phyloP scores from a whole-genome alignment of 2,797 vertebrate genomes.

The Rhabdophis nuchalis region DNA sequence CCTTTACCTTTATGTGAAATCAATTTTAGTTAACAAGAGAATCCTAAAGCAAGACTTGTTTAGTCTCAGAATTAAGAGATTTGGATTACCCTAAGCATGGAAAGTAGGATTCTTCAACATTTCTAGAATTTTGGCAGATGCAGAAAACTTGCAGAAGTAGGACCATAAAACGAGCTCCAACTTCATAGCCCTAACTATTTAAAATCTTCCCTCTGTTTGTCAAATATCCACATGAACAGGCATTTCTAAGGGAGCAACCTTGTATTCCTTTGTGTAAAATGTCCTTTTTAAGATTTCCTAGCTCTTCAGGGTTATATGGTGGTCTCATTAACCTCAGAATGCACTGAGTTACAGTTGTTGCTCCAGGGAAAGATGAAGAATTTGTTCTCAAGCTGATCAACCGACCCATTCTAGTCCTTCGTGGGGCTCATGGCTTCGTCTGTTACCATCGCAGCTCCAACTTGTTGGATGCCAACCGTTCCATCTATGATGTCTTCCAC shows the following conservation, averaged over 20 bases:
- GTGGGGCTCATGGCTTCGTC: conserved; percentile 91
- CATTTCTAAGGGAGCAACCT: not conserved
- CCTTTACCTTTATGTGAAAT: not conserved
- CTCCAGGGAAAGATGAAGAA: conserved; percentile 85
- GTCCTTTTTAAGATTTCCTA: not conserved
- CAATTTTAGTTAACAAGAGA: not conserved
- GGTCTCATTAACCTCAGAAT: not conserved
- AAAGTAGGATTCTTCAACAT: not conserved
- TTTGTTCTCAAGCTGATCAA: conserved; percentile 91
- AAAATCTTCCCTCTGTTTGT: not conserved
- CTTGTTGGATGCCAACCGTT: conserved; percentile 90
- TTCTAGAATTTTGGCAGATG: not conserved
- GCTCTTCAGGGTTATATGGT: not conserved
- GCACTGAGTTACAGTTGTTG: conserved; percentile 8
- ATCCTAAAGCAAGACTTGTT: not conserved
- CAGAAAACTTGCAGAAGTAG: not conserved
- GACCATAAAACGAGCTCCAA: not conserved
- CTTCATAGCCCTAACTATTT: not conserved
- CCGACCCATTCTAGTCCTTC: conserved; percentile 90
- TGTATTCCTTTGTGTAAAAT: not conserved
- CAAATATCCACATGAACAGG: not conserved
- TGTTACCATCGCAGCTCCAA: conserved; percentile 90
- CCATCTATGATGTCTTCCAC: conserved; percentile 89
- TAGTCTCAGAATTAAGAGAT: not conserved
- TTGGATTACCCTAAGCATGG: not conserved